Percentiles rank a stretch among this genome's conserved stretches.
Evolutionary conservation across 2,888 invertebrate species (phyloP).

Genomic region (Furcula furcula): DNA sequence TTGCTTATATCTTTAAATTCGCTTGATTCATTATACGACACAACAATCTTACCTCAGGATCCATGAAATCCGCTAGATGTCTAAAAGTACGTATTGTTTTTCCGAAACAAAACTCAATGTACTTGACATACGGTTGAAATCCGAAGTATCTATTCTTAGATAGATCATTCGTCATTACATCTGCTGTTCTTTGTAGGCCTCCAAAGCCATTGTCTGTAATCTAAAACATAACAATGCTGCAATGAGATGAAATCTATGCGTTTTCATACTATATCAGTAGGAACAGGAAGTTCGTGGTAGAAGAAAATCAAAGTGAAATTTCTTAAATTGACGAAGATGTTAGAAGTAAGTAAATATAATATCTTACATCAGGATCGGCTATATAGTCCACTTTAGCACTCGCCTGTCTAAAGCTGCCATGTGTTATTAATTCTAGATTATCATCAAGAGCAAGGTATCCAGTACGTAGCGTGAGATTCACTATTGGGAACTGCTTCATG

Average conservation of each 20-base stretch:
- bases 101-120: slow-evolving; percentile 89
- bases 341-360: too few relatives aligned
- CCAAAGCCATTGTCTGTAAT: slow-evolving; percentile 45
- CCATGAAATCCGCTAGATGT: slow-evolving; percentile 33
- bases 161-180: slow-evolving; percentile 46
- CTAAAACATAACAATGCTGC: slow-evolving; percentile 39
- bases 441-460: slow-evolving; percentile 48
- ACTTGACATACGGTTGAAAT: slow-evolving; percentile 92
- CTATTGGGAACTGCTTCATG: slow-evolving; percentile 42
- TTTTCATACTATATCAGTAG: too few relatives aligned
- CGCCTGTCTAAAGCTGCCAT: slow-evolving; percentile 55
- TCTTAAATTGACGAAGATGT: too few relatives aligned
- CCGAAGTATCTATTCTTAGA: slow-evolving; percentile 87
- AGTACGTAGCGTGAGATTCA: slow-evolving; percentile 49
- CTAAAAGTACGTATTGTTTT: slow-evolving; percentile 80
- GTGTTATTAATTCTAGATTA: slow-evolving; percentile 52
- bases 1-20: too few relatives aligned
- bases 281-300: too few relatives aligned
- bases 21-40: too few relatives aligned
- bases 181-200: slow-evolving; percentile 39
- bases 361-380: slow-evolving; percentile 57
- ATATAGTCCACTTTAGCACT: slow-evolving; percentile 48
- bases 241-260: too few relatives aligned
- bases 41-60: slow-evolving; percentile 47
- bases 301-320: too few relatives aligned